A percentile compares a stretch with the other conserved stretches of the same genome.
Evolutionary conservation across 2,888 invertebrate genomes (phyloP).

Genomic region (Eristalis arbustorum): DNA sequence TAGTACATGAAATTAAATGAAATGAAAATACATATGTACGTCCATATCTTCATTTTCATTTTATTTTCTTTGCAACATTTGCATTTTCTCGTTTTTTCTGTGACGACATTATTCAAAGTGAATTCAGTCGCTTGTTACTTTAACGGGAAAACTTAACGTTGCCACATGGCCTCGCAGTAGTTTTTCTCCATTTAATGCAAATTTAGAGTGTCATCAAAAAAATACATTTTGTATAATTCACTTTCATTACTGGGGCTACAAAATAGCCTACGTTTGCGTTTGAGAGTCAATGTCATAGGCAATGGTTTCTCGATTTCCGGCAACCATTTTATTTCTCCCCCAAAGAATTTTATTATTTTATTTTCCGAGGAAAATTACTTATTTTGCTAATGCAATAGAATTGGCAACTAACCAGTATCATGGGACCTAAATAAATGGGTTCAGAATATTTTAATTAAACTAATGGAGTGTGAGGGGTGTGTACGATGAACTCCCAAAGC

Average conservation of each 20-base stretch:
- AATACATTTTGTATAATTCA: conserved; percentile 38
- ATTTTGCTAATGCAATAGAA: conserved; percentile 44
- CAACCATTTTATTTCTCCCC: conserved; percentile 9
- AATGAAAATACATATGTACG: no score
- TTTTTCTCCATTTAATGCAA: conserved; percentile 64
- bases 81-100: conserved; percentile 57
- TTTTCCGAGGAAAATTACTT: neutral
- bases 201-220: conserved; percentile 65
- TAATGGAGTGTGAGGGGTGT: conserved; percentile 26
- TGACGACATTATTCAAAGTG: conserved; percentile 62
- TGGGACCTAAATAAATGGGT: conserved; percentile 10
- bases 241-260: neutral
- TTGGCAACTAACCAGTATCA: conserved; percentile 8
- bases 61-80: conserved; percentile 42
- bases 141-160: neutral
- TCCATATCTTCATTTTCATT: neutral
- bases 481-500: neutral
- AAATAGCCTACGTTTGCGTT: neutral
- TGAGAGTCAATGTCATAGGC: conserved; percentile 55
- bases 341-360: neutral
- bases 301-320: conserved; percentile 62
- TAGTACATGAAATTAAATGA: no score
- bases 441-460: conserved; percentile 56
- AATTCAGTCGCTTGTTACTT: conserved; percentile 45
- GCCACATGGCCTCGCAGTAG: conserved; percentile 44